Evolutionary conservation across 2,797 vertebrate species (phyloP), one percentile per base, ranked within the genome.

Genomic region (Acestrorhynchus altus): DNA sequence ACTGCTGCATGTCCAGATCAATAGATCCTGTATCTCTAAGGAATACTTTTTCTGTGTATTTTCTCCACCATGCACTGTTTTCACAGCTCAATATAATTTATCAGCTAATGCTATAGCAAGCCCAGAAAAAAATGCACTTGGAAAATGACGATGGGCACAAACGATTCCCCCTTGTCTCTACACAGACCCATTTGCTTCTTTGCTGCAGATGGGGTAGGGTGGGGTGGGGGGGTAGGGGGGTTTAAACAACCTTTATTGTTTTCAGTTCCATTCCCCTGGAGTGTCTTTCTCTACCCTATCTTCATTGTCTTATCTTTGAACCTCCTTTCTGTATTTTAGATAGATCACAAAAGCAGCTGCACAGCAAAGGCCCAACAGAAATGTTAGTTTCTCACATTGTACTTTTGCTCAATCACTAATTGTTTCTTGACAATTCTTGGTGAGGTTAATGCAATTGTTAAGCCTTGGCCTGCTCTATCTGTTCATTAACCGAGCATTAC

Each of bases 401-500:
- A 12, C 63, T 26, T 67, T 49, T 12, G 7, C 15, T 67, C 13
- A 1, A 26, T 68, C 65, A 31, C 26, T 28, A 10, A 28, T 66
- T 46, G 8, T 61, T 18, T 22, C 18, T 42, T 15, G 5, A 22
- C 35, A 35, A 22, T 46, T 67, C 13, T 49, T 22, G 24, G 46
- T 16, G 7, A 16, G 4, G 22, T 16, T 47, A 20, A 6, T 46
- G 10, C 2, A 26, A 46, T 8, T 3, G 0, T 46, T 18, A 79
- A 83, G 81, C 86, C 83, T 83, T 86, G 88, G 87, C 88, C 87
- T 86, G 80, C 65, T 69, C 84, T 39, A 81, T 86, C 80, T 89
- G 86, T 88, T 90, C 86, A 89, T 88, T 89, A 88, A 88, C 85
- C 86, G n/a, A 15, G 66, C 76, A 84, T 84, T 89, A 85, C 88